Evolutionary conservation across 2,888 invertebrate species (phyloP), one percentile per base, ranked within the genome.

Genomic region (Neria commutata): DNA sequence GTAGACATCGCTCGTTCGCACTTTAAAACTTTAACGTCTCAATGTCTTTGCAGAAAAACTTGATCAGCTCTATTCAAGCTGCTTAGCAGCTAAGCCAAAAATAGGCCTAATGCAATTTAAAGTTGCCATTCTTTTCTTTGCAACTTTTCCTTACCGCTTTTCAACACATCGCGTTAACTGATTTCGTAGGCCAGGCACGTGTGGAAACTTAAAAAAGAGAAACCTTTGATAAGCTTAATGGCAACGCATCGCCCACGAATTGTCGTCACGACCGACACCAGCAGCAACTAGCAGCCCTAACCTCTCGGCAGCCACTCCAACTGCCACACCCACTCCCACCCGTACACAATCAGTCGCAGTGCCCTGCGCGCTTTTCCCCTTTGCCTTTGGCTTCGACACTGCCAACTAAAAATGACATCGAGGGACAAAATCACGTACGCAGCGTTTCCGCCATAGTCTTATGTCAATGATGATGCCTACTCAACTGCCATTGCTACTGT

Each of bases 401-500:
- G 73, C 72, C 71, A 71, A 67, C 72, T 67, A 68, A 67, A 67
- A 67, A 63, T 64, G 70, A 67, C 72, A 71, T 73, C 73, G 71
- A 67, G 74, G 69, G 69, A 70, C 68, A 70, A 76, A 75, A 76
- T 75, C 75, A 76, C 75, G 75, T 75, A 75, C 75, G 71, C 67
- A 75, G 76, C 77, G 73, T 75, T 75, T 75, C 72, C 40, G 29
- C 26, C 40, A 40, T 42, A 40, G 37, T 51, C 23, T 51, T 51
- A 37, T 51, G 21, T 40, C 42, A 42, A 17, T 42, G 42, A n/a
- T 14, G 37, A 37, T 37, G 37, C 8, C 37, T 37, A 37, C 37
- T 4, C n/a, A n/a, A n/a, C n/a, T n/a, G n/a, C n/a, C n/a, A n/a
- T n/a, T n/a, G n/a, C n/a, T n/a, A n/a, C n/a, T n/a, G n/a, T n/a